Base-by-base conservation (phyloP, 2,113 vertebrate genomes). In the Speoplatyrhinus poulsoni region DNA sequence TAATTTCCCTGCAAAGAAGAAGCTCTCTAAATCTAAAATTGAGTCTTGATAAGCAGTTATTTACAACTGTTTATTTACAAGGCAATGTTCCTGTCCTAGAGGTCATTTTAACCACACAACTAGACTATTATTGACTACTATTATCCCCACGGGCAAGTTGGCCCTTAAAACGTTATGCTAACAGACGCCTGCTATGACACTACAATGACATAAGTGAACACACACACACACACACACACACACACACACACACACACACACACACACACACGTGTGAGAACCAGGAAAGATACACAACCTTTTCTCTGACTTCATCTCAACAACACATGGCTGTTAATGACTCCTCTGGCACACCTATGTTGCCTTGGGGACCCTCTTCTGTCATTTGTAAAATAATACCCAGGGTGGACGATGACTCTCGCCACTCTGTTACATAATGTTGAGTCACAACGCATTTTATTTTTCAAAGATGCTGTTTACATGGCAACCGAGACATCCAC, bases 371-470 rank as follows among this genome's bases (percentile, higher is more conserved):
- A 57, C 53, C 7, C 15, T 11, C 33, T 47, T 60, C 64, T 52
- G 12, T 17, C 62, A 49, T 26, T 32, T 12, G 47, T 11, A 16
- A 67, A 69, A 70, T 46, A 69, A 6, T 32, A 67, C 6, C 55
- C 46, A 72, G 17, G 65, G 65, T 53, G 15, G 62, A 54, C 70
- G 48, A 83, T 72, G 41, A 63, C 54, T 46, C 72, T 60, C 66
- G 55, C 65, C 65, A 12, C 57, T 49, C 13, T 55, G 75, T 72
- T 67, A 62, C 69, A 70, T 81, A 75, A 74, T 69, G 47, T 74
- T 88, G 88, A 83, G 70, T 86, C 66, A 68, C 36, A 13, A 4
- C 3, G 26, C 6, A 15, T 41, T 63, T 11, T 66, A n/a, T 60
- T 19, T 64, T 50, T 57, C 2, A 16, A 47, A 26, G 17, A 12